phyloP scores from a whole-genome alignment of 2,113 vertebrate species.

The Chaenocephalus aceratus region DNA sequence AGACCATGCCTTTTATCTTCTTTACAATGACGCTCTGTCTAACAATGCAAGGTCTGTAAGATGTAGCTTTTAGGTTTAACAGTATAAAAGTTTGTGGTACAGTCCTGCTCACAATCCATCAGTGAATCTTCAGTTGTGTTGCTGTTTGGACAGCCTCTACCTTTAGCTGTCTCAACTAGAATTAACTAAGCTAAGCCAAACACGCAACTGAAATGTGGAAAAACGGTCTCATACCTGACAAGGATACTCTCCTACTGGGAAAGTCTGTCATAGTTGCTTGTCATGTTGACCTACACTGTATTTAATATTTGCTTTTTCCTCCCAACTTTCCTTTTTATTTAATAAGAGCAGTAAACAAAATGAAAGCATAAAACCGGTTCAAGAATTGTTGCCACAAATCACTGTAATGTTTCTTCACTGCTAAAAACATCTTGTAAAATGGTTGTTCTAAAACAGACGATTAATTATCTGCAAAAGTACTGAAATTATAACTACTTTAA shows the following conservation, averaged over 20 bases:
- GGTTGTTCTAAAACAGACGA: constrained; percentile 1
- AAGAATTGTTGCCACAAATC: constrained; percentile 16
- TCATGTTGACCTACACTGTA: neutral
- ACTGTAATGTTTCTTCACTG: constrained; percentile 1
- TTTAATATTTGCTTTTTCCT: neutral
- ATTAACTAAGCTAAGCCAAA: constrained; percentile 42
- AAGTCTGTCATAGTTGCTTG: neutral
- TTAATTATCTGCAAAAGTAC: constrained; percentile 11
- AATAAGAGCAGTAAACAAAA: neutral
- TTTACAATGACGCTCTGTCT: constrained; percentile 40
- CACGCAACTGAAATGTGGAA: constrained; percentile 43
- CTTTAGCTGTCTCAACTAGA: constrained; percentile 44
- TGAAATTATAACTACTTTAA: constrained; percentile 17
- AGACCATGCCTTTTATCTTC: constrained; percentile 25
- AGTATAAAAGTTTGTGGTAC: constrained; percentile 16
- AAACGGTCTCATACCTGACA: constrained; percentile 27
- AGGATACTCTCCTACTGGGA: constrained; percentile 15
- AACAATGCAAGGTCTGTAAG: constrained; percentile 11
- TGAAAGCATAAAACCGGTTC: constrained; percentile 10
- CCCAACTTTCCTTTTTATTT: neutral
- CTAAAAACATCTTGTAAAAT: neutral
- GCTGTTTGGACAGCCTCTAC: constrained; percentile 23
- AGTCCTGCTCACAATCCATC: constrained; percentile 30
- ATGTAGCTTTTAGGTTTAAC: constrained; percentile 40
- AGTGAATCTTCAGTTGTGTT: constrained; percentile 27